Evolutionary conservation across 92 coral and sea anemone genomes (phyloP), one percentile per base, ranked within the genome.

Genomic region (Palythoa heliodiscus): DNA sequence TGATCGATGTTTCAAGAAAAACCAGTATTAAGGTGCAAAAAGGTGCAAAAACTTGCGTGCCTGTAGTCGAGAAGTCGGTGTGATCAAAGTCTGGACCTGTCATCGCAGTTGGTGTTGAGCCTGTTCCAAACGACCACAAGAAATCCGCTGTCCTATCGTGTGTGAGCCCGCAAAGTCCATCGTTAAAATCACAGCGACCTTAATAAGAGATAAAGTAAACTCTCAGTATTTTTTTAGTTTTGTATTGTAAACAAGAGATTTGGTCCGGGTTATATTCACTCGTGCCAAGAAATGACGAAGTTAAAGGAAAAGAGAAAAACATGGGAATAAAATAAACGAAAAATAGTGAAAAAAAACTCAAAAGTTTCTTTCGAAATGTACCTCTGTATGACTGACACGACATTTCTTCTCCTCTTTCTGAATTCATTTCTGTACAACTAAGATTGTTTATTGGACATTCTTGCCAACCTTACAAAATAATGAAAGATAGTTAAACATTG

Each of bases 51-150:
- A 74, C 12, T 17, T 11, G 53, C 82, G 39, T 82, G 89, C 93
- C 93, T 85, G 68, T 11, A 6, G 23, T 19, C 15, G 93, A 71
- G 23, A 91, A 73, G 1, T 47, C 66, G 57, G 91, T 88, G 60
- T 91, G 93, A 63, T 91, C 93, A 55, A 86, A 84, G 20, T 64
- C 55, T 54, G 93, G 93, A 19, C 93, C 93, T 13, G 93, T 90
- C 35, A 19, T 47, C 5, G 83, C 87, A 17, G 93, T 80, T 29
- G 70, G 87, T 3, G 93, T 80, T 48, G 84, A 7, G 3, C 80
- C 89, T 25, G 73, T 66, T 73, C 73, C 66, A 23, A 61, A 19
- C 8, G 61, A 83, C 93, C 93, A 91, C 25, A 61, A 84, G 52
- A 88, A 78, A 58, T 63, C 87, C 50, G 87, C 88, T 13, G 89